phyloP scores from a whole-genome alignment of 2,113 vertebrate species.

The Pholis gunnellus region DNA sequence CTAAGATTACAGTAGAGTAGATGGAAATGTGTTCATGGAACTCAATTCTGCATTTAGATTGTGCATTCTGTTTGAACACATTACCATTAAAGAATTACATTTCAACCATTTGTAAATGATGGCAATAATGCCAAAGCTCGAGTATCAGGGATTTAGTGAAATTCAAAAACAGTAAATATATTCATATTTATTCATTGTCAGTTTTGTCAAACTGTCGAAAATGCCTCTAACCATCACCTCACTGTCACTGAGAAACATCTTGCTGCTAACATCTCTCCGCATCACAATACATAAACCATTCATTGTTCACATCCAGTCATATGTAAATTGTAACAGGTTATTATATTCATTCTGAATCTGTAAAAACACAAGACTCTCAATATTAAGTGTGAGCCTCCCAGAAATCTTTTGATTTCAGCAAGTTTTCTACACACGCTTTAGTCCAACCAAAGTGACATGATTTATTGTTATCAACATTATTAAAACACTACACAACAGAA shows the following conservation, averaged over 20 bases:
- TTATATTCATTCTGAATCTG: conserved; percentile 7
- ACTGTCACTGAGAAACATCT: background rate
- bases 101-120: background rate
- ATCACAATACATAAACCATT: background rate
- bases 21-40: too few species aligned
- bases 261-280: background rate
- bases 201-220: conserved; percentile 4
- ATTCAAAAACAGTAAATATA: too few species aligned
- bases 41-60: too few species aligned
- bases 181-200: background rate
- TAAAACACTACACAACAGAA: background rate
- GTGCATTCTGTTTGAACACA: background rate
- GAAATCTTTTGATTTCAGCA: background rate
- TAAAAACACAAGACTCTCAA: background rate
- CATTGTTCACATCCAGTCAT: background rate
- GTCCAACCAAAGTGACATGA: background rate
- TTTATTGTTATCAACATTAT: background rate
- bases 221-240: background rate
- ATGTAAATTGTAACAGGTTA: conserved; percentile 23
- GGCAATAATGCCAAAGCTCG: background rate
- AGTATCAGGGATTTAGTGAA: background rate
- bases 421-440: background rate
- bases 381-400: background rate
- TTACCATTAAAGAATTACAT: background rate
- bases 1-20: too few species aligned